phyloP scores from a whole-genome alignment of 1,140 invertebrate genomes.

The Teleopsis dalmanni region DNA sequence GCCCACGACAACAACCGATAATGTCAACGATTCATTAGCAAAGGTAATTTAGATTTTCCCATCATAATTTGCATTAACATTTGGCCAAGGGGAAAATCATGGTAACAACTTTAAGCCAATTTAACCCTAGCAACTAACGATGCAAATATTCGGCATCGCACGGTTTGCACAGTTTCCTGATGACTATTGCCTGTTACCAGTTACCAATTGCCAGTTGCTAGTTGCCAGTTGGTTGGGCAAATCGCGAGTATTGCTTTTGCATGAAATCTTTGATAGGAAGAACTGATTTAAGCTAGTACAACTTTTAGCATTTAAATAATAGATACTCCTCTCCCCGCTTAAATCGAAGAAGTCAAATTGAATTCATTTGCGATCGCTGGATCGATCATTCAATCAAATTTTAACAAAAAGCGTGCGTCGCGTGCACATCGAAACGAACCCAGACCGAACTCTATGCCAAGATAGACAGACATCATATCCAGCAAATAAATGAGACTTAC shows the following conservation, averaged over 20 bases:
- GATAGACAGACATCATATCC: no score
- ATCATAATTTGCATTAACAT: slow-evolving; percentile 38
- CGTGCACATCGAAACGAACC: no score
- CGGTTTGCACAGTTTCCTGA: not conserved
- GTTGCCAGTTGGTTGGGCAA: not conserved
- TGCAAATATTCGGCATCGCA: slow-evolving; percentile 3
- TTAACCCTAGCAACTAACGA: slow-evolving; percentile 20
- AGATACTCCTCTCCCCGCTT: no score
- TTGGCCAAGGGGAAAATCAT: slow-evolving; percentile 20
- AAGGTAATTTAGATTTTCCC: slow-evolving; percentile 31
- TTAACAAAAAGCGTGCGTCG: slow-evolving; percentile 10
- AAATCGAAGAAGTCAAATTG: slow-evolving; percentile 15
- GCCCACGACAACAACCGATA: slow-evolving; percentile 2
- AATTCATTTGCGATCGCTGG: slow-evolving; percentile 32
- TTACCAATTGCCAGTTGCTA: not conserved
- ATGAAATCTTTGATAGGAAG: slow-evolving; percentile 12
- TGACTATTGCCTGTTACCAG: not conserved
- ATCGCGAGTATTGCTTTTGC: not conserved
- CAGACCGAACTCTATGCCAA: no score
- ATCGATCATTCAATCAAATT: slow-evolving; percentile 42
- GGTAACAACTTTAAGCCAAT: slow-evolving; percentile 28
- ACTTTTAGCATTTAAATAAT: no score
- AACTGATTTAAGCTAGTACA: no score
- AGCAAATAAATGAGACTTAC: no score
- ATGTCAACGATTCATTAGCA: slow-evolving; percentile 17